phyloP scores from a whole-genome alignment of 2,797 vertebrate genomes.

The Limosa lapponica region DNA sequence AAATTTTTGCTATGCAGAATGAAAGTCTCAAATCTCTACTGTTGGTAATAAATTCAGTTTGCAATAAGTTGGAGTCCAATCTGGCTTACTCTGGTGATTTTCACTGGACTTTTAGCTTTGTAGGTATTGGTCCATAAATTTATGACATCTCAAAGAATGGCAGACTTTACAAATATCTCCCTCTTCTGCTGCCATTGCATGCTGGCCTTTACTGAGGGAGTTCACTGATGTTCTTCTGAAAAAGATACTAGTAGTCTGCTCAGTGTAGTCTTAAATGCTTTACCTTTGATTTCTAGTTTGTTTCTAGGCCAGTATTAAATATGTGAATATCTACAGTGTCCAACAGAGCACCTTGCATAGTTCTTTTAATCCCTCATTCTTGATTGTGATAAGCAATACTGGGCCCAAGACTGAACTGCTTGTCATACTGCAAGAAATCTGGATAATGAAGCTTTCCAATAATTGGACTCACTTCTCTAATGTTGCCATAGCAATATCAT shows the following conservation, averaged over 20 bases:
- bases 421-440: not conserved
- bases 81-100: not conserved
- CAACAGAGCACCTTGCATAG: not conserved
- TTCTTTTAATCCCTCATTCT: not conserved
- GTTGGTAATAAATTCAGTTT: not conserved
- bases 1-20: not conserved
- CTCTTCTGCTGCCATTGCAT: not conserved
- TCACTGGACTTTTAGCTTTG: not conserved
- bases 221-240: not conserved
- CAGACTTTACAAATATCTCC: not conserved
- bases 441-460: not conserved
- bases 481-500: constrained; percentile 7
- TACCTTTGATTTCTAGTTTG: not conserved
- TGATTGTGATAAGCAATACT: not conserved
- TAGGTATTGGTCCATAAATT: not conserved
- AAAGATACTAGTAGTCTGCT: not conserved
- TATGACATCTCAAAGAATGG: not conserved
- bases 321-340: not conserved
- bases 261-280: not conserved
- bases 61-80: not conserved
- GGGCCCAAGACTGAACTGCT: not conserved
- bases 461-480: not conserved
- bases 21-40: not conserved
- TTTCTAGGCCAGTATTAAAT: not conserved
- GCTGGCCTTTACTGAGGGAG: not conserved